A percentile compares a stretch with the other conserved stretches of the same genome.
Conservation (phyloP, 2,888 invertebrate genomes). For the Pycnomerus fuliginosus region DNA sequence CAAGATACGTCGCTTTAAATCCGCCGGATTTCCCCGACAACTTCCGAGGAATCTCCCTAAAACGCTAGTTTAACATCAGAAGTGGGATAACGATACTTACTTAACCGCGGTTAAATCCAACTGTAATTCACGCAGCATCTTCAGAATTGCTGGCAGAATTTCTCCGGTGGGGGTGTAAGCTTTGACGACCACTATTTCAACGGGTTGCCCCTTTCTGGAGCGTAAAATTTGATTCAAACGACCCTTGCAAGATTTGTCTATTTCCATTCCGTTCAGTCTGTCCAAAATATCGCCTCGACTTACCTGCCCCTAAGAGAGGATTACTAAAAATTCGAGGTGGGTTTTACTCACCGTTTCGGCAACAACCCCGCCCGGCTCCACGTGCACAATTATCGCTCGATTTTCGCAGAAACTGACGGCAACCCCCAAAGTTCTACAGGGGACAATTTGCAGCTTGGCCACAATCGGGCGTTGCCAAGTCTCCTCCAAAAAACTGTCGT, state of each 20-base stretch:
- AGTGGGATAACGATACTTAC: too few relatives aligned
- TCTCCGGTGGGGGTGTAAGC: slow-evolving; percentile 53
- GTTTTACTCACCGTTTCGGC: slow-evolving; percentile 61
- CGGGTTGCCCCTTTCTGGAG: slow-evolving; percentile 53
- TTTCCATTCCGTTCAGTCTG: slow-evolving; percentile 60
- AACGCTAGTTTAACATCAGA: too few relatives aligned
- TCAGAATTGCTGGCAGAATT: slow-evolving; percentile 54
- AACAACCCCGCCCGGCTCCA: slow-evolving; percentile 61
- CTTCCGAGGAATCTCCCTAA: too few relatives aligned
- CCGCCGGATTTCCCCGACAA: too few relatives aligned
- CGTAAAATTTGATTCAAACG: slow-evolving; percentile 55
- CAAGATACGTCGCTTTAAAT: slow-evolving; percentile 54
- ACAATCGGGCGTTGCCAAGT: slow-evolving; percentile 63
- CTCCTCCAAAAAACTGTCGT: slow-evolving; percentile 62
- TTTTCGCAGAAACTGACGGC: slow-evolving; percentile 61
- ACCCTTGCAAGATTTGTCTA: slow-evolving; percentile 54
- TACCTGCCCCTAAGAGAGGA: slow-evolving; percentile 58
- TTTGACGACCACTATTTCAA: slow-evolving; percentile 57
- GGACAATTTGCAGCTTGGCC: slow-evolving; percentile 60
- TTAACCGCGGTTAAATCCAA: slow-evolving; percentile 36
- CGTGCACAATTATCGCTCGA: slow-evolving; percentile 59
- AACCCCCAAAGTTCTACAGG: slow-evolving; percentile 62
- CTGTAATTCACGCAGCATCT: slow-evolving; percentile 40
- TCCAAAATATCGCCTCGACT: slow-evolving; percentile 64
- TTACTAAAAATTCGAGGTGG: too few relatives aligned